Base-by-base conservation (phyloP, 2,113 vertebrate species). In the Lepidothrix coronata region DNA sequence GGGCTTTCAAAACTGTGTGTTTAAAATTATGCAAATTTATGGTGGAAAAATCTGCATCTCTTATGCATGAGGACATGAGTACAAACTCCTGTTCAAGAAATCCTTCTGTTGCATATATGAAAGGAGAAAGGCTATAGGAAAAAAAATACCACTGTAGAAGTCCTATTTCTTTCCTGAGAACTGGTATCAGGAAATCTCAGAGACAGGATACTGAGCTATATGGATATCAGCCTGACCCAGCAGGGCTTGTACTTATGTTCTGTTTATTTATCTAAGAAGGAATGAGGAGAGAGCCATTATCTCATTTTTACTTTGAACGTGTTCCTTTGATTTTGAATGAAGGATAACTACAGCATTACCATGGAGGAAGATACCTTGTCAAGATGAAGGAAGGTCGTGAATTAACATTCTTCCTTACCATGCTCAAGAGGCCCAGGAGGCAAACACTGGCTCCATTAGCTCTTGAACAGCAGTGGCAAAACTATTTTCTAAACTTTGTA, bases 251-350 rank as follows among this genome's bases (percentile, higher is more conserved):
- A 72, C 72, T 93, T 59, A 14, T 28, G 18, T 67, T 54, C 72
- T 91, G 8, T 94, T 93, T 95, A 86, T 95, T 94, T 93, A 59
- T 63, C 22, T 80, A 81, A 91, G 73, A 52, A 52, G 61, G 28
- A 46, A 49, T 52, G 12, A 13, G 30, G 23, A 57, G 20, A 49
- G 57, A 91, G 27, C 43, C 31, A 54, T 68, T 72, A 81, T 88
- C 52, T 91, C 76, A 65, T 71, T 90, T 94, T 85, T 68, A 24
- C 39, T 78, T 88, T 84, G 48, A 90, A 48, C 73, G 12, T 1
- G 1, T 63, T 91, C n/a, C 39, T 96, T 94, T 91, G 85, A 62
- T 93, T 93, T 89, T 55, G 43, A 83, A 17, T 83, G 52, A 65
- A 44, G 17, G 21, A 58, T 54, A 84, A 51, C 46, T 66, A 43